Base-by-base conservation (phyloP, 2,888 invertebrate genomes). In the Habroteleia sp. region DNA sequence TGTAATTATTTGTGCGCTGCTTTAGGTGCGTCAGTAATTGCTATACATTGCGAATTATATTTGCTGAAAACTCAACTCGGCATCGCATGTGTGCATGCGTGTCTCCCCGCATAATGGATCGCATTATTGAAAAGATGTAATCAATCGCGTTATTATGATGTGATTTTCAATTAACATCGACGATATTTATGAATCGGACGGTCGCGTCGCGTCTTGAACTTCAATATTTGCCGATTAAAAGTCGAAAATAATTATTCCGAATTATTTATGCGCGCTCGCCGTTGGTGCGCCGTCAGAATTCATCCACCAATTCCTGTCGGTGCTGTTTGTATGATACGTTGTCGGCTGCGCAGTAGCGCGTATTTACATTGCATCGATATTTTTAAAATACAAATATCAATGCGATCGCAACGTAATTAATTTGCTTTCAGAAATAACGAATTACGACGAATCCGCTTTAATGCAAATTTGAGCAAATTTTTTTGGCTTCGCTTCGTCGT, bases 1-100 rank as follows among this genome's bases (percentile, higher is more conserved):
- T 66, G 66, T 75, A 75, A 71, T 75, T 71, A 75, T 75, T 75
- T 71, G 75, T 66, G 33, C 54, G 48, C 46, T 56, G 56, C 75
- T 71, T 48, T 50, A 62, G 66, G 11, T 39, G 71, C 62, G 54
- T 62, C 54, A 33, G 65, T 66, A 71, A 75, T 75, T 71, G 60
- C 56, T 66, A 62, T 75, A 71, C 42, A 54, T 62, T 54, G 66
- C 56, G 62, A 71, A 75, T 75, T 66, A 75, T 71, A 66, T 75
- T 75, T 71, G 41, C 54, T 46, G 65, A 65, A 75, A 75, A 71
- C 63, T 63, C 56, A 16, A 17, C 42, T 14, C 20, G 13, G n/a
- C 25, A 16, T 41, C n/a, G 44, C 8, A 42, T 16, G 10, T 4
- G 14, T 17, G 31, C 25, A 6, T 31, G 14, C 35, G 4, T 13